These are phyloP conservation scores for Oreortyx pictus DNA, from an alignment of 2,797 vertebrate genomes.

Conservation along the genomic window DNA sequence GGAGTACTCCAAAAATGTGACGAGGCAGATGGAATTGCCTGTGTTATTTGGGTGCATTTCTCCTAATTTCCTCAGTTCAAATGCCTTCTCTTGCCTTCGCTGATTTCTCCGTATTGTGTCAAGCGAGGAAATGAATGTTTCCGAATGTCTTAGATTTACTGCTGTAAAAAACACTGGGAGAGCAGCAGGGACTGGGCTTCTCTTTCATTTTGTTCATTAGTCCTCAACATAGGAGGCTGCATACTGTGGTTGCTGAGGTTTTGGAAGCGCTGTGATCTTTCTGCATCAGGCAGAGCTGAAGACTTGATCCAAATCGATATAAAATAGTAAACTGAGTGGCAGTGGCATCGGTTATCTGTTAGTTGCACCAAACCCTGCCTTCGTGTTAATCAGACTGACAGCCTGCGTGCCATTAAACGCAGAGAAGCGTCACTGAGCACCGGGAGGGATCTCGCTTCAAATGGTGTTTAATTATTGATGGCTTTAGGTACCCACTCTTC, in stretches of 20 bases:
- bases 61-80: neutral
- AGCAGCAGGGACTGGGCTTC: neutral
- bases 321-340: neutral
- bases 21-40: conserved; percentile 39
- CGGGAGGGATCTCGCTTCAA: neutral
- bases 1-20: conserved; percentile 8
- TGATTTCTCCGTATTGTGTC: neutral
- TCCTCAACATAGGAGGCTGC: neutral
- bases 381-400: neutral
- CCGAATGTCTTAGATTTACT: neutral
- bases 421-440: neutral
- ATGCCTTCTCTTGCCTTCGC: neutral
- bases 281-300: neutral
- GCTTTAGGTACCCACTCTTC: neutral
- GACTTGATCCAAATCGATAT: neutral
- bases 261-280: neutral
- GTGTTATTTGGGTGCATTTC: neutral
- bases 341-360: neutral
- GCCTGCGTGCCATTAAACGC: neutral
- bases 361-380: neutral
- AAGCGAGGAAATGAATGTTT: neutral
- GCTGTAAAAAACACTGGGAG: neutral
- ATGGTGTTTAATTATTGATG: neutral
- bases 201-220: neutral
- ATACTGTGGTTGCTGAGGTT: neutral